Evolutionary conservation across 2,797 vertebrate species (phyloP), one percentile per base, ranked within the genome.

Genomic region (Cynopterus sphinx): DNA sequence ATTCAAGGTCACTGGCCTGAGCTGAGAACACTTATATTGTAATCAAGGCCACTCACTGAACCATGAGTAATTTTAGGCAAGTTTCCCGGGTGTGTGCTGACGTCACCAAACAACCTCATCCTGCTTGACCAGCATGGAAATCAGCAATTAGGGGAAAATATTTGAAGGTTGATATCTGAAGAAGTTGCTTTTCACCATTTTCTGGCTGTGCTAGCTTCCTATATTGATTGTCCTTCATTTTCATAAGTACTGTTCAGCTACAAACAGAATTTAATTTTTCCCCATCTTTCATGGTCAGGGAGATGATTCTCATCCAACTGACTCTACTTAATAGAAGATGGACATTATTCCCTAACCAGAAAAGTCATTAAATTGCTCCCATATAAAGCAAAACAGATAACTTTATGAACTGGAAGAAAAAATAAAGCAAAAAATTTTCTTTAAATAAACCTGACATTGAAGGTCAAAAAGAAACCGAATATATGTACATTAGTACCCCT

Each of bases 61-160:
- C 73, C 46, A 90, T 96, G 95, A 97, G 82, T 96, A 96, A 97
- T 95, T 96, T 94, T 78, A 91, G 96, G 95, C 95, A 97, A 87
- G 82, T 84, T 97, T 98, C 95, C 97, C 78, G 12, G 68, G 73
- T 82, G 11, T 82, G 39, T 83, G 65, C 87, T 97, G 90, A 97
- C 0, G 65, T 92, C 95, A 96, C 63, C 74, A 84, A 8, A 95
- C 87, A 95, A 88, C 36, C 95, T 95, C 93, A 97, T 96, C 78
- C 85, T 94, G 77, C 65, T 96, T 93, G 95, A 91, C 77, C n/a
- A 31, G 95, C 93, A 97, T 94, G 93, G 63, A 93, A 97, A 90
- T 92, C 59, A 70, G 92, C 65, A 74, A 79, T 73, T 87, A 93
- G 24, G 11, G 81, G 78, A 51, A 95, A 87, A 73, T 55, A 71